A percentile compares a stretch with the other conserved stretches of the same genome.
phyloP scores from a whole-genome alignment of 2,888 invertebrate genomes.

The Melikaiella ostensackeni region DNA sequence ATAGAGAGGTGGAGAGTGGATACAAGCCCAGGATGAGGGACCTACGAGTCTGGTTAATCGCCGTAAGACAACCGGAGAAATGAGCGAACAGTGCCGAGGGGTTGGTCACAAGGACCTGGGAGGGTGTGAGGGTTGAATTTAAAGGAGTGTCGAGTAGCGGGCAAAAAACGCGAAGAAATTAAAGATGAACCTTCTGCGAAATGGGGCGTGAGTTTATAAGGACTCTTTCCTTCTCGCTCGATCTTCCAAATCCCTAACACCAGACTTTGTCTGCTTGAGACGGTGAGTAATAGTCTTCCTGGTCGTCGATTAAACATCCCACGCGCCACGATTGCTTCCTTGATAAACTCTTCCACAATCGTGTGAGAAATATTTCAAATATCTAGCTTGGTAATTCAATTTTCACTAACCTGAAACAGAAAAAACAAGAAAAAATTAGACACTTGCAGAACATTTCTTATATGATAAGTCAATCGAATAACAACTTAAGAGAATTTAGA shows the following conservation, averaged over 20 bases:
- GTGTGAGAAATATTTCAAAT: conserved; percentile 2
- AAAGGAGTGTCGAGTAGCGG: conserved; percentile 66
- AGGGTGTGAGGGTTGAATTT: conserved; percentile 68
- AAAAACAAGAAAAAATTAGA: not conserved
- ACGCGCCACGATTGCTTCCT: conserved; percentile 10
- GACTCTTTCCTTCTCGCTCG: conserved; percentile 61
- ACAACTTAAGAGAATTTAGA: too few species aligned
- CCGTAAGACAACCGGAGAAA: conserved; percentile 77
- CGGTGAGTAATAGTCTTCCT: conserved; percentile 32
- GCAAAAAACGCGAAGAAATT: conserved; percentile 76
- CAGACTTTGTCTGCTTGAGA: conserved; percentile 31
- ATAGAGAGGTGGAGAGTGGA: conserved; percentile 52
- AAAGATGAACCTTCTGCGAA: conserved; percentile 77
- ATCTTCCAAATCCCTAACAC: conserved; percentile 27
- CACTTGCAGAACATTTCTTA: too few species aligned
- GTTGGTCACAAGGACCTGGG: conserved; percentile 55
- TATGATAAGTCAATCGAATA: too few species aligned
- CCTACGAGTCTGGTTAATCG: conserved; percentile 74
- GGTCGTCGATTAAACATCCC: conserved; percentile 36
- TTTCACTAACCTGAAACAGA: not conserved
- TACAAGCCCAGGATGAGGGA: conserved; percentile 54
- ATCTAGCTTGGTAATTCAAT: not conserved
- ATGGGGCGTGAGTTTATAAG: conserved; percentile 77
- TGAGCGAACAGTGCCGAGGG: conserved; percentile 73
- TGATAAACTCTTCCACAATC: conserved; percentile 34